Base-by-base conservation (phyloP, 2,797 vertebrate genomes). In the Macropodus opercularis region DNA sequence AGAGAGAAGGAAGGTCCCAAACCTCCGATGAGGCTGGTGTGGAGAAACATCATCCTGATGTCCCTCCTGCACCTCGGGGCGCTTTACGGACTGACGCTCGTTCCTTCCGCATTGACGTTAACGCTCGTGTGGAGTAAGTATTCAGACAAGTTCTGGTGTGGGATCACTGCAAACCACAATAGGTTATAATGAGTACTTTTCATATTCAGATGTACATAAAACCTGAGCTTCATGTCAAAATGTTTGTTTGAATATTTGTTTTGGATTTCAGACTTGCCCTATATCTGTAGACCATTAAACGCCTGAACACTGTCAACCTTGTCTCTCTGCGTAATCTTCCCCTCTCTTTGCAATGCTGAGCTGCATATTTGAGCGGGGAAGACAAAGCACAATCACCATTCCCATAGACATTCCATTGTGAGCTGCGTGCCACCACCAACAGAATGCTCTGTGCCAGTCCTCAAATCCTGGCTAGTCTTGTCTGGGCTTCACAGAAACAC, bases 41-140 rank as follows among this genome's bases (percentile, higher is more conserved):
- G 97, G 97, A 95, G 94, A 83, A 99, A 98, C 75, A 95, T 99
- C 77, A 84, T 96, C 40, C 75, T 95, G 53, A 98, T 99, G 96
- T 8, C 14, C 31, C n/a, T 95, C 17, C 85, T 98, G 46, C 96
- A 98, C 63, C 0, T 83, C 8, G 92, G 87, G 23, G 94, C 90
- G 29, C 1, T 96, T 2, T 92, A 96, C 0, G 94, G 92, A 1
- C 15, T 96, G 47, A 1, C 0, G 0, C 46, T 95, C 59, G 1
- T 95, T 54, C 93, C 95, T 26, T 84, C 75, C 34, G 90, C 93
- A 23, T 94, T 91, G 61, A 14, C 47, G 2, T 72, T 84, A 69
- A 98, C 96, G 26, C 60, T 92, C 11, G 66, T 81, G 2, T 96
- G 93, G 93, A 81, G 96, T 99, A 87, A 96, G 96, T 84, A 80